Conservation (phyloP, 1,140 invertebrate genomes). For the Euura saliciscinereae region DNA sequence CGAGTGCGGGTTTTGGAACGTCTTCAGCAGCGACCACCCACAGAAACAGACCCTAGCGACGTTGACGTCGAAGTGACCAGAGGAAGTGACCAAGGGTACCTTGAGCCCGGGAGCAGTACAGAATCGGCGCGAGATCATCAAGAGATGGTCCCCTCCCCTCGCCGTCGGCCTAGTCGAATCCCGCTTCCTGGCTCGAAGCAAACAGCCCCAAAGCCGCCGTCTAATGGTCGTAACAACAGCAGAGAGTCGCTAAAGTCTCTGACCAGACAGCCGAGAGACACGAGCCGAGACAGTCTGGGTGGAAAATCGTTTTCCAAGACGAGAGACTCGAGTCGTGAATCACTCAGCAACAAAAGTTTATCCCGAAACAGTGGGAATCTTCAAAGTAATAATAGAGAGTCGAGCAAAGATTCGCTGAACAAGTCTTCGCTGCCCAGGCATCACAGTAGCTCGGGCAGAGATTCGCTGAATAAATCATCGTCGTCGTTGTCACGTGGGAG, state of each 20-base stretch:
- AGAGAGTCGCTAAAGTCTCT: conserved; percentile 65
- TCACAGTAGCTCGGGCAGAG: conserved; percentile 40
- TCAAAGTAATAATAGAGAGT: conserved; percentile 33
- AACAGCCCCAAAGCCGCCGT: conserved; percentile 59
- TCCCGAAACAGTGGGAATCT: conserved; percentile 54
- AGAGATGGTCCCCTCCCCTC: conserved; percentile 58
- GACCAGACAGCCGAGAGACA: conserved; percentile 41
- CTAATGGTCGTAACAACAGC: conserved; percentile 61
- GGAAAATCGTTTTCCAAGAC: conserved; percentile 31
- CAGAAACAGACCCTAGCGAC: conserved; percentile 39
- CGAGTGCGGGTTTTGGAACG: conserved; percentile 74
- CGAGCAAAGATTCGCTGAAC: conserved; percentile 42
- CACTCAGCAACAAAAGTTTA: conserved; percentile 62
- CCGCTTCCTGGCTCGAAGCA: conserved; percentile 66
- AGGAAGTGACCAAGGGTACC: conserved; percentile 57
- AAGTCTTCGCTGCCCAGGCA: conserved; percentile 44
- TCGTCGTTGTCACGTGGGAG: conserved; percentile 47
- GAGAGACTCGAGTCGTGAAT: conserved; percentile 61
- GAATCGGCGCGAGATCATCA: conserved; percentile 68
- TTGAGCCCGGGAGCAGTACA: conserved; percentile 66
- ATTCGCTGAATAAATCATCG: conserved; percentile 46
- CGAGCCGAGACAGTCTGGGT: conserved; percentile 43
- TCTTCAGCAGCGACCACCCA: conserved; percentile 46
- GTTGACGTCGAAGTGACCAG: conserved; percentile 39
- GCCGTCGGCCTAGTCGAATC: conserved; percentile 72